phyloP scores from a whole-genome alignment of 2,113 vertebrate species.

The Pangasianodon gigas region DNA sequence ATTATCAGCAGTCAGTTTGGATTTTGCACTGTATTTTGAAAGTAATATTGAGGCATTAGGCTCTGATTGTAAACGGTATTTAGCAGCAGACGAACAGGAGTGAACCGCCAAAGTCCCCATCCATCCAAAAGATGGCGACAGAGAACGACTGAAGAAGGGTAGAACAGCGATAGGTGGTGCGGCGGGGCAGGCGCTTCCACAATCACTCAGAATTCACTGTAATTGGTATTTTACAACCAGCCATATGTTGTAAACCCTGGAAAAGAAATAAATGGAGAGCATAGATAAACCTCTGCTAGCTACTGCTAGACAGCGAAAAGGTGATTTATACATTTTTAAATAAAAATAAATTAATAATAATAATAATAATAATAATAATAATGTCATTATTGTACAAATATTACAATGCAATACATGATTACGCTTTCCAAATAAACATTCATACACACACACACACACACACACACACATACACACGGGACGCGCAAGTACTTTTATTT shows the following conservation, averaged over 20 bases:
- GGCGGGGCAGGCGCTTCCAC: not conserved
- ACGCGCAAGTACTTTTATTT: not conserved
- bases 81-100: not conserved
- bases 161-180: not conserved
- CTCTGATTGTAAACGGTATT: not conserved
- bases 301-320: not conserved
- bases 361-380: not conserved
- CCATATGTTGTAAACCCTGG: not conserved
- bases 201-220: not conserved
- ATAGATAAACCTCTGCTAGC: not conserved
- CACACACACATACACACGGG: not conserved
- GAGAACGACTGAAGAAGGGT: constrained; percentile 12
- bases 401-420: not conserved
- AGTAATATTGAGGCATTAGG: not conserved
- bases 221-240: not conserved
- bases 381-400: not conserved
- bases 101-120: not conserved
- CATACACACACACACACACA: not conserved
- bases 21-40: not conserved
- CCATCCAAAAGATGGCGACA: constrained; percentile 47
- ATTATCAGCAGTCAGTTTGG: not conserved
- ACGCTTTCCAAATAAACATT: not conserved
- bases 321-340: no score
- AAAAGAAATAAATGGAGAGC: not conserved
- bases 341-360: not conserved